A percentile compares a stretch with the other conserved stretches of the same genome.
These are phyloP conservation scores for Bolborhynchus lineola DNA, from an alignment of 2,113 vertebrate genomes.

Conservation along the genomic window DNA sequence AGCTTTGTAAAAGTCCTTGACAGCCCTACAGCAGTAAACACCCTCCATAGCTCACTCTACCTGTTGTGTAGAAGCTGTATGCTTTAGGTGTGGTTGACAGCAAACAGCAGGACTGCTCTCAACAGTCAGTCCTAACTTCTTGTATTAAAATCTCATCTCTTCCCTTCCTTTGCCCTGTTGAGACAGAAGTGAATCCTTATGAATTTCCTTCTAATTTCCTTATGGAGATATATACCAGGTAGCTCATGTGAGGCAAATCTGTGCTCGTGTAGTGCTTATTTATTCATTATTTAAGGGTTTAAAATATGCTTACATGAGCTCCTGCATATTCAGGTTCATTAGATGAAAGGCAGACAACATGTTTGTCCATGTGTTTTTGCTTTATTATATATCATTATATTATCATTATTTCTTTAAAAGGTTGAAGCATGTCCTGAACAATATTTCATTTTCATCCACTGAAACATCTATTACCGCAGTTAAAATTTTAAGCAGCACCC, in stretches of 20 bases:
- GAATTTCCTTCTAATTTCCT: not conserved
- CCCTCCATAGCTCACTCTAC: not conserved
- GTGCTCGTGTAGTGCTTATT: not conserved
- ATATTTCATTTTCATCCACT: not conserved
- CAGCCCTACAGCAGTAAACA: not conserved
- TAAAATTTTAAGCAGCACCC: not conserved
- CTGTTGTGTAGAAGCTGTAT: accelerated
- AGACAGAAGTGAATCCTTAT: not conserved
- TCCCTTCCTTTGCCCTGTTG: not conserved
- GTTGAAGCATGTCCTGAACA: not conserved
- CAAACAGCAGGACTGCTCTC: not conserved
- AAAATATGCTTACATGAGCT: not conserved
- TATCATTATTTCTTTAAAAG: not conserved
- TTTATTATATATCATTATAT: not conserved
- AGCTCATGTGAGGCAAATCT: not conserved
- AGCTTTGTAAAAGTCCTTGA: not conserved
- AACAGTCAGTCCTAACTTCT: not conserved
- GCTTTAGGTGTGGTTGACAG: not conserved
- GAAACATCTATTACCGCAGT: not conserved
- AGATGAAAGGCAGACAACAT: not conserved
- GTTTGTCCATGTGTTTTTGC: not conserved
- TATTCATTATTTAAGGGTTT: not conserved
- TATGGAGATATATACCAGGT: not conserved
- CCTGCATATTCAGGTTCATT: not conserved
- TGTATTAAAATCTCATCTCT: not conserved